These are phyloP conservation scores for Pseudopodoces humilis DNA, from an alignment of 2,113 vertebrate species.

Conservation along the genomic window DNA sequence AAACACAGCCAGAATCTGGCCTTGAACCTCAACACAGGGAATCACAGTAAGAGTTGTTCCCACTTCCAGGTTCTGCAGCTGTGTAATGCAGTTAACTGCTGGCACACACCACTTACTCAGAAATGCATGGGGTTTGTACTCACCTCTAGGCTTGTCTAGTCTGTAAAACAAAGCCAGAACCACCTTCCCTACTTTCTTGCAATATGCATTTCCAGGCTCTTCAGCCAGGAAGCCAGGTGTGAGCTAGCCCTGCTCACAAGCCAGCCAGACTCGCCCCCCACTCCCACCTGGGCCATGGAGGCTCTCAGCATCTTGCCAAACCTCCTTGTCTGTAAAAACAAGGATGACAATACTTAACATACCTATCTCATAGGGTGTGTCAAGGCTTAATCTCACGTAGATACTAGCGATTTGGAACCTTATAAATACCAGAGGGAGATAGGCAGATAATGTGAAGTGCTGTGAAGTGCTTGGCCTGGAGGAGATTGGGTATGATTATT, in stretches of 20 bases:
- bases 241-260: not conserved
- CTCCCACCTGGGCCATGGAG: not conserved
- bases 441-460: constrained; percentile 19
- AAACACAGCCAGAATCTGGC: not conserved
- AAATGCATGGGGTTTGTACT: not conserved
- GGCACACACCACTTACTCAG: not conserved
- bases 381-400: constrained; percentile 46
- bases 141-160: not conserved
- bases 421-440: constrained; percentile 54
- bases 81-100: not conserved
- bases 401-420: constrained; percentile 48
- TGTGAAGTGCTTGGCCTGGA: constrained; percentile 54
- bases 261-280: not conserved
- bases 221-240: not conserved
- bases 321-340: constrained; percentile 55
- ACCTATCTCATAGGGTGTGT: constrained; percentile 56
- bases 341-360: constrained; percentile 54
- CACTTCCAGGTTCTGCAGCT: not conserved
- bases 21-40: not conserved
- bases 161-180: not conserved
- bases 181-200: not conserved
- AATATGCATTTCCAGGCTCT: not conserved
- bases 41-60: not conserved
- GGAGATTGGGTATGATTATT: constrained; percentile 32
- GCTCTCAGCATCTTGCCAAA: constrained; percentile 18